Conservation (phyloP, 2,113 vertebrate species). For the Dolichallabes microphthalmus region DNA sequence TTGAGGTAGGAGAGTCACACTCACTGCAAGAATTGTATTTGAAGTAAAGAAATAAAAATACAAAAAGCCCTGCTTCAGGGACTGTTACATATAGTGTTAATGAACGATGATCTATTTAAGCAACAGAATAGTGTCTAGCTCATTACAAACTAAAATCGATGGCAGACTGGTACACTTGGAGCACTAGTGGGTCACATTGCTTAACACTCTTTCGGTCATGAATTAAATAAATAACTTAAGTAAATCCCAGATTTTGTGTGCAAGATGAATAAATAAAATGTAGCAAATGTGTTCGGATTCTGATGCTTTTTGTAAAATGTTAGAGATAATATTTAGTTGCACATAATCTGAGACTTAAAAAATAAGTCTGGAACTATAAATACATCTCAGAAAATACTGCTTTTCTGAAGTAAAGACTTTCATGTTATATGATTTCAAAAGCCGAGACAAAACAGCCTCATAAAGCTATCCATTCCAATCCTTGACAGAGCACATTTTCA, state of each 20-base stretch:
- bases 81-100: not conserved
- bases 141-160: not conserved
- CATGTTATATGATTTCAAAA: not conserved
- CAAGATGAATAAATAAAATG: not conserved
- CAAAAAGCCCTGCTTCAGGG: not conserved
- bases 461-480: constrained; percentile 7
- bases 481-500: constrained; percentile 7
- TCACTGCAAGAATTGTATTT: not conserved
- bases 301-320: too few species aligned
- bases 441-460: not conserved
- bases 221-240: not conserved
- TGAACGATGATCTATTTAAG: constrained; percentile 3
- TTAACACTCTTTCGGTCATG: not conserved
- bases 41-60: not conserved
- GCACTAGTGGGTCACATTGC: not conserved
- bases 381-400: not conserved
- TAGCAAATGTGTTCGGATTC: too few species aligned
- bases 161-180: not conserved
- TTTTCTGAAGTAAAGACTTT: not conserved
- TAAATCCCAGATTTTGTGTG: not conserved
- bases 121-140: not conserved
- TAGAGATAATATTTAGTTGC: not conserved
- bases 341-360: not conserved
- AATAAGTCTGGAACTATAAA: too few species aligned
- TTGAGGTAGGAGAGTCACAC: not conserved